Base-by-base conservation (phyloP, 2,113 vertebrate genomes). In the Talpa occidentalis region DNA sequence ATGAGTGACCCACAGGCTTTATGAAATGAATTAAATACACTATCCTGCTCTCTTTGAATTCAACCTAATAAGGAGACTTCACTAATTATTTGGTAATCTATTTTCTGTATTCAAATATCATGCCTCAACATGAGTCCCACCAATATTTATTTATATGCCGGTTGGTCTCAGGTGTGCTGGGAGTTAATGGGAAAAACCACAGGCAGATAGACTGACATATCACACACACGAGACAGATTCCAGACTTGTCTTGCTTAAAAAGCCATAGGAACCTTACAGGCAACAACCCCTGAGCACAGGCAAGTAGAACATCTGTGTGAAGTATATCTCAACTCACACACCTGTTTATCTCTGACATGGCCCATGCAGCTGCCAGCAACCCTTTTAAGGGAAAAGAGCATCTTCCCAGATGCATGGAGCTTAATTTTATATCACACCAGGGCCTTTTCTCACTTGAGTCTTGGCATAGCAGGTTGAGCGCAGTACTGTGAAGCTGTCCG, bases 91-190 rank as follows among this genome's bases (percentile, higher is more conserved):
- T 85, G 76, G 6, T 78, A 30, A 81, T 54, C 24, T 80, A 70
- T 93, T 66, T 93, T 88, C 66, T 83, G 40, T 93, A 89, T 94
- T 80, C 42, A 84, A 73, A 56, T 30, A 16, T 56, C 32, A 69
- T 52, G 59, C 22, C 88, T 92, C 95, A 83, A 69, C 37, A 15
- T 66, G 62, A 80, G 42, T 19, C 52, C 66, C 56, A 19, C 35
- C 77, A 62, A 7, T 44, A 30, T 42, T 59, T 81, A 77, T 42
- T 32, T 80, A 30, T 2, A 32, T 22, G 37, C n/a, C 86, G 64
- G 2, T 35, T 83, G 54, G 14, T 79, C n/a, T 62, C 64, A 86
- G 47, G 9, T 66, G 21, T 92, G 24, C 54, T 70, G 15, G 67
- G 56, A 30, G 3, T 9, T 89, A 15, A 73, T 76, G 6, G 35